Evolutionary conservation across 2,113 vertebrate species (phyloP), one percentile per base, ranked within the genome.

Genomic region (Dicrurus megarhynchus): DNA sequence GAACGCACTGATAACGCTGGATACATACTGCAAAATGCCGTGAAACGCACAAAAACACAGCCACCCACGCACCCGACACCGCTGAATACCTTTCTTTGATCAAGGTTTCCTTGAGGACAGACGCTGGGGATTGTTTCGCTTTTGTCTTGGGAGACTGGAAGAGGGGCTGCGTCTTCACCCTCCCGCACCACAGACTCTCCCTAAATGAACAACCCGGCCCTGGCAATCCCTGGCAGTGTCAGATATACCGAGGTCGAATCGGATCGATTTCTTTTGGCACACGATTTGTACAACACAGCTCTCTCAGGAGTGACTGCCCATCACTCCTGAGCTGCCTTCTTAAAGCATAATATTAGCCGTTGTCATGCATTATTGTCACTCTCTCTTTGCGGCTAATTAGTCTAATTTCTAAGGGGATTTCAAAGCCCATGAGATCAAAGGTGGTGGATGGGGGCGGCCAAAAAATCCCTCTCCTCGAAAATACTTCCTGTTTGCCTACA

Each of bases 351-450:
- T 70, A 59, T 30, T 57, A 21, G 26, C 55, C 76, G 88, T 90
- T 89, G 63, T 93, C 71, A 64, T 30, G 63, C 87, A 15, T 18
- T 50, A 75, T 23, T 42, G 53, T 21, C 71, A 52, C 68, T 69
- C 74, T 77, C 56, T 3, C 85, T 90, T 81, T 49, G 30, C 16
- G 35, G 24, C 68, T 90, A 90, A 84, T 90, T 86, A 88, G 79
- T 23, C 49, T 81, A 56, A 81, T 93, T 90, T 94, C 85, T 60
- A 53, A 75, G n/a, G 50, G 19, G 30, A 41, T 84, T 95, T 84
- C 75, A 88, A 95, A 94, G 27, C 47, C 37, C 28, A 9, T 42
- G 65, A 46, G 81, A 91, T 83, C 46, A 94, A 95, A 95, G 86
- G 47, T 59, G 21, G 47, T 2, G 22, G 33, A n/a, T 18, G 56